These are phyloP conservation scores for Campoplex capitator DNA, from an alignment of 2,888 invertebrate genomes.

Conservation along the genomic window DNA sequence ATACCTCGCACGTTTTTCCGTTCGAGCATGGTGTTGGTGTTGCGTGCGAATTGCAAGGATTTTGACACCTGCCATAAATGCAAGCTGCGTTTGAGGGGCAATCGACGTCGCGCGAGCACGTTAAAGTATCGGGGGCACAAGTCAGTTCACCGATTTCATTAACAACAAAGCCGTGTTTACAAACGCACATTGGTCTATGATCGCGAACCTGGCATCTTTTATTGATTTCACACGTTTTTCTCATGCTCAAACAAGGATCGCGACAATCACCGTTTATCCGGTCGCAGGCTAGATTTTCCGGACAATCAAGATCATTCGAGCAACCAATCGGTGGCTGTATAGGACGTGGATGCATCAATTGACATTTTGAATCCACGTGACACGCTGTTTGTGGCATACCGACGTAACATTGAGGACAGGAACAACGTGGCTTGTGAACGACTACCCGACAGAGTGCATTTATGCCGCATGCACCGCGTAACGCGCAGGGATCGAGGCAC, in stretches of 20 bases:
- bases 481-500: constrained; percentile 95
- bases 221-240: constrained; percentile 91
- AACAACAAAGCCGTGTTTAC: constrained; percentile 94
- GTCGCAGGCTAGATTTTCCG: constrained; percentile 91
- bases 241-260: constrained; percentile 91
- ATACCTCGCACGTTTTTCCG: constrained; percentile 94
- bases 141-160: constrained; percentile 95
- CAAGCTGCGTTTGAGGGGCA: constrained; percentile 95
- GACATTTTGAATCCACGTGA: constrained; percentile 92
- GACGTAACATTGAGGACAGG: constrained; percentile 94
- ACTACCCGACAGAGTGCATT: constrained; percentile 95
- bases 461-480: constrained; percentile 94
- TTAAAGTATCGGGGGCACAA: constrained; percentile 92
- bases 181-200: constrained; percentile 94
- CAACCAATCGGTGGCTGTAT: constrained; percentile 87
- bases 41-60: constrained; percentile 90
- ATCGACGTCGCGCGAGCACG: constrained; percentile 92
- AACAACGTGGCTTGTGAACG: constrained; percentile 93
- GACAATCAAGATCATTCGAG: constrained; percentile 89
- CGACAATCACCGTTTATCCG: constrained; percentile 89
- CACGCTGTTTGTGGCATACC: constrained; percentile 93
- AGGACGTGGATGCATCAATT: constrained; percentile 87
- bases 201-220: constrained; percentile 95
- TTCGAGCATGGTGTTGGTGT: constrained; percentile 89
- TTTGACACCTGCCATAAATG: constrained; percentile 93